Evolutionary conservation across 2,113 vertebrate genomes (phyloP), one percentile per base, ranked within the genome.

Genomic region (Paramormyrops kingsleyae): DNA sequence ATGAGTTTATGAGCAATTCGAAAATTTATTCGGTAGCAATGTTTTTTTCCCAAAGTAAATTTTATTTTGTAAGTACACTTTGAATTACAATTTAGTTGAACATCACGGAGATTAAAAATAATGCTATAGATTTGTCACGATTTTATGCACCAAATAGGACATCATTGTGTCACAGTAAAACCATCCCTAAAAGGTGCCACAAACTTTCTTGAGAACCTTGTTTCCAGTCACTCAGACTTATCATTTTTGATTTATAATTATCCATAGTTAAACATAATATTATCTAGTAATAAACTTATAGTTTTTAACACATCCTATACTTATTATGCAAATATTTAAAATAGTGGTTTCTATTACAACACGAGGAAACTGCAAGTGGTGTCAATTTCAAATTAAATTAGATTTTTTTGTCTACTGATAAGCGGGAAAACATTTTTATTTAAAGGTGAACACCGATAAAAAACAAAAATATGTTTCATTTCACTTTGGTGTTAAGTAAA

Each of bases 101-200:
- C 50, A 47, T 35, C 15, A 15, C 4, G 66, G 4, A 13, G 74
- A 77, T n/a, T 83, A 35, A 46, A n/a, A 47, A 21, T 4, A 9
- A 46, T 42, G 49, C 3, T 19, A 42, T 42, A 3, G 13, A 5
- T 88, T 31, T 27, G 44, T 88, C 19, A 85, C 83, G 12, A 35
- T 42, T 92, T 93, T 94, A 93, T 93, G 13, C 90, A 92, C 27
- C 95, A 94, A 91, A 17, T 49, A 96, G 94, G 96, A 96, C 52
- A 91, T 56, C 56, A 35, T 62, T 1, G 95, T 95, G 95, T 94
- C 39, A 93, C 95, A 35, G 84, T 89, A 92, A 96, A 94, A 90
- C 35, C 53, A 21, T 93, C 90, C 96, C 95, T 91, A 89, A 74
- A 12, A 87, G 90, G 91, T 91, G 92, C 27, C 35, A 59, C 70